Evolutionary conservation across 2,888 invertebrate species (phyloP).

Genomic region (Hemistola chrysoprasaria): DNA sequence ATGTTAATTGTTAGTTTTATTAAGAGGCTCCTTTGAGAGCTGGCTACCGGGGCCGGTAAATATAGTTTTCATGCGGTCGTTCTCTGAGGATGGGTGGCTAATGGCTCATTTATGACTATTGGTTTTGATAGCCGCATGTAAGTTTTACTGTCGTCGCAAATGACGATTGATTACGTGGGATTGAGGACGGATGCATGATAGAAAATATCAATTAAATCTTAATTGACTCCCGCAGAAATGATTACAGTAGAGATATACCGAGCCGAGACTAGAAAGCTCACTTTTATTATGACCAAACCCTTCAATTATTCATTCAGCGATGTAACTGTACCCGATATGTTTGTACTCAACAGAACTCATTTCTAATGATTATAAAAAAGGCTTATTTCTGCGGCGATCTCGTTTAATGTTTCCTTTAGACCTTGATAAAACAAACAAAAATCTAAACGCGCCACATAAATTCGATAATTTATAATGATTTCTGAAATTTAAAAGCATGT

Average conservation of each 20-base stretch:
- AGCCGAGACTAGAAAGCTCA: background rate
- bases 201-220: constrained; percentile 41
- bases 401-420: no score
- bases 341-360: background rate
- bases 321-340: constrained; percentile 1
- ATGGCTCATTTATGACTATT: constrained; percentile 63
- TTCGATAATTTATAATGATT: constrained; percentile 22
- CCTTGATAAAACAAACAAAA: no score
- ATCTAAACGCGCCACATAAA: no score
- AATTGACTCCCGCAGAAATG: constrained; percentile 30
- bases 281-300: background rate
- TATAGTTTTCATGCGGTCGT: constrained; percentile 46
- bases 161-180: constrained; percentile 37
- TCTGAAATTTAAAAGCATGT: constrained; percentile 14
- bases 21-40: constrained; percentile 44
- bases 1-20: constrained; percentile 74
- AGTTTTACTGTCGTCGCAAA: constrained; percentile 35
- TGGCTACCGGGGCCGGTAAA: constrained; percentile 43
- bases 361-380: no score
- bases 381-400: no score
- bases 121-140: constrained; percentile 48
- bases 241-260: background rate
- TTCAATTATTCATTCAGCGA: background rate
- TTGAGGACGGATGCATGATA: constrained; percentile 29
- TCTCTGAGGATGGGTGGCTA: constrained; percentile 57